Conservation (phyloP, 2,888 invertebrate genomes). For the Smittia aterrima region DNA sequence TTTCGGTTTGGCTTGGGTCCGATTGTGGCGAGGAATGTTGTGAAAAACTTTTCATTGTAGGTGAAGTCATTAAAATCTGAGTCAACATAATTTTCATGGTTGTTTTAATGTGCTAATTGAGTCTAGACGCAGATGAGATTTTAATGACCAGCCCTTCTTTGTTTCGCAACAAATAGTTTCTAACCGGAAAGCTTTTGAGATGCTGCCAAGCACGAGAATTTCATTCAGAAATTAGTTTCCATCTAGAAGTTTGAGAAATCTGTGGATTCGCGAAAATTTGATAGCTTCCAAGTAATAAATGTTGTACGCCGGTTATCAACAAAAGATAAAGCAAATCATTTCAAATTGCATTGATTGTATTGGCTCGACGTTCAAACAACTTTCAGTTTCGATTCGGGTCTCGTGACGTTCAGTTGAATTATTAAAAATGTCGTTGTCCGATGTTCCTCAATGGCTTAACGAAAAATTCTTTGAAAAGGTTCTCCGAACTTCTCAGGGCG, state of each 20-base stretch:
- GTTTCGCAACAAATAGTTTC: neutral
- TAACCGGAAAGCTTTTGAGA: too few species aligned
- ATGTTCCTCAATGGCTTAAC: constrained; percentile 45
- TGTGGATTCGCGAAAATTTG: neutral
- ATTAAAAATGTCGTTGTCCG: neutral
- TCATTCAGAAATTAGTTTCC: too few species aligned
- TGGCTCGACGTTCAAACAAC: neutral
- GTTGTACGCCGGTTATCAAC: too few species aligned
- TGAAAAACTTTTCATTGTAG: neutral
- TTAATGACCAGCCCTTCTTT: constrained; percentile 9
- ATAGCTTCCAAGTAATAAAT: too few species aligned
- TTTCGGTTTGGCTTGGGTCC: constrained; percentile 8
- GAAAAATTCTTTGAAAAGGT: constrained; percentile 44
- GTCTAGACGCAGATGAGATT: constrained; percentile 17
- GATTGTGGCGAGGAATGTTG: neutral
- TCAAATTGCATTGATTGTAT: too few species aligned
- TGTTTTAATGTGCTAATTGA: constrained; percentile 18
- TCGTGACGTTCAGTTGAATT: neutral
- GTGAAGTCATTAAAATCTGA: neutral
- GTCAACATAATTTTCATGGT: constrained; percentile 18
- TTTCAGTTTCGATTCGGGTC: constrained; percentile 14
- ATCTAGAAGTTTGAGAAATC: too few species aligned
- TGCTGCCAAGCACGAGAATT: too few species aligned
- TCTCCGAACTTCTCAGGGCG: constrained; percentile 41
- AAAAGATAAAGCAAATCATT: too few species aligned